These are phyloP conservation scores for Periphyllus acericola DNA, from an alignment of 2,888 invertebrate species.

Conservation along the genomic window DNA sequence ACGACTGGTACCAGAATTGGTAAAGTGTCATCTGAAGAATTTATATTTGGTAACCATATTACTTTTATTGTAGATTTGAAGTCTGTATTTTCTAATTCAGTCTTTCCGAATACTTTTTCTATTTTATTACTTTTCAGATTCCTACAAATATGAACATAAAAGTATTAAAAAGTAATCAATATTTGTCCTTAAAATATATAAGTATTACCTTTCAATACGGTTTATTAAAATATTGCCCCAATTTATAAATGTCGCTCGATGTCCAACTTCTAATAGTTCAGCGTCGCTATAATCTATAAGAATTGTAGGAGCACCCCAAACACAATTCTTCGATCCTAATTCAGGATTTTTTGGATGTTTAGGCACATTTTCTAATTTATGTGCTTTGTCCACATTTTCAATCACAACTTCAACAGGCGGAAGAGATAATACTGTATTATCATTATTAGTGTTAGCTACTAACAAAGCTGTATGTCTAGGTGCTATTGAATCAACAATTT, in stretches of 20 bases:
- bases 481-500: constrained; percentile 97
- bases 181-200: constrained; percentile 63
- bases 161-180: not conserved
- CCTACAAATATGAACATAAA: constrained; percentile 63
- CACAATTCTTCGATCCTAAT: constrained; percentile 81
- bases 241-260: constrained; percentile 96
- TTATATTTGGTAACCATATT: constrained; percentile 79
- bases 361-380: constrained; percentile 72
- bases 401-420: constrained; percentile 76
- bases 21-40: constrained; percentile 58
- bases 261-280: constrained; percentile 71
- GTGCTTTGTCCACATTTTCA: constrained; percentile 72
- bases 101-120: constrained; percentile 79
- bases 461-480: constrained; percentile 84
- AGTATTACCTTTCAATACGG: constrained; percentile 76
- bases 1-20: constrained; percentile 77
- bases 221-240: constrained; percentile 95
- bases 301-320: constrained; percentile 80
- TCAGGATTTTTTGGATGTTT: constrained; percentile 92
- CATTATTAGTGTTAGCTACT: not conserved
- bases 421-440: constrained; percentile 71
- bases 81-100: constrained; percentile 93
- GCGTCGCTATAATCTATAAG: constrained; percentile 92
- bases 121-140: constrained; percentile 73
- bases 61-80: constrained; percentile 97